Percentiles rank a stretch among this genome's conserved stretches.
phyloP scores from a whole-genome alignment of 1,140 invertebrate species.

The Branchinecta lindahli region DNA sequence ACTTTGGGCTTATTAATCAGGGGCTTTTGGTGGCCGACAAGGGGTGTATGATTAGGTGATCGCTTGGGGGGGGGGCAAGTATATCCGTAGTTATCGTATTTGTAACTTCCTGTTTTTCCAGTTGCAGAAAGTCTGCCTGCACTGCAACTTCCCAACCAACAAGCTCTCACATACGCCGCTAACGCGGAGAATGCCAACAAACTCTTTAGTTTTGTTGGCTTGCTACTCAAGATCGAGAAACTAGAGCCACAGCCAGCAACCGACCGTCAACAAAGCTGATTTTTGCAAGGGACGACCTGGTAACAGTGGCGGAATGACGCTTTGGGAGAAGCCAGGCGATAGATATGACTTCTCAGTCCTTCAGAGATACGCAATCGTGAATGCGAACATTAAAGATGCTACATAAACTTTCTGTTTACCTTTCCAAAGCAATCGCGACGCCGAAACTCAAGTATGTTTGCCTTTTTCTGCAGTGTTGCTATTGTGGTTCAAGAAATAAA shows the following conservation, averaged over 20 bases:
- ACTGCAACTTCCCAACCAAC: background rate
- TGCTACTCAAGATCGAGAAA: background rate
- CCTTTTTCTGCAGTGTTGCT: too few species aligned
- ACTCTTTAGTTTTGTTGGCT: background rate
- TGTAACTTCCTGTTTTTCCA: background rate
- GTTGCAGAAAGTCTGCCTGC: conserved; percentile 1
- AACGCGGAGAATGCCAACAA: background rate
- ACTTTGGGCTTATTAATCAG: conserved; percentile 8
- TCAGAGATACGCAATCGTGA: background rate
- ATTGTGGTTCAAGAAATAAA: too few species aligned
- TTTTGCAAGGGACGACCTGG: too few species aligned
- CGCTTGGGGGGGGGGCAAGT: background rate
- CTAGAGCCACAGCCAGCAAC: background rate
- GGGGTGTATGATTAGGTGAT: background rate
- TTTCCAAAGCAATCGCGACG: too few species aligned
- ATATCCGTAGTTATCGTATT: background rate
- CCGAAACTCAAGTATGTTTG: too few species aligned
- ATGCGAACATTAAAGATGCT: background rate
- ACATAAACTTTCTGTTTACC: too few species aligned
- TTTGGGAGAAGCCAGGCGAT: background rate
- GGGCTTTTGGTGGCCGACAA: conserved; percentile 7
- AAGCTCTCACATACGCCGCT: background rate
- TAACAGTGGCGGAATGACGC: background rate
- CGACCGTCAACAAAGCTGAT: background rate
- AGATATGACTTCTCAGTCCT: background rate